A percentile compares a stretch with the other conserved stretches of the same genome.
Evolutionary conservation across 2,888 invertebrate genomes (phyloP).

Genomic region (Limenitis camilla): DNA sequence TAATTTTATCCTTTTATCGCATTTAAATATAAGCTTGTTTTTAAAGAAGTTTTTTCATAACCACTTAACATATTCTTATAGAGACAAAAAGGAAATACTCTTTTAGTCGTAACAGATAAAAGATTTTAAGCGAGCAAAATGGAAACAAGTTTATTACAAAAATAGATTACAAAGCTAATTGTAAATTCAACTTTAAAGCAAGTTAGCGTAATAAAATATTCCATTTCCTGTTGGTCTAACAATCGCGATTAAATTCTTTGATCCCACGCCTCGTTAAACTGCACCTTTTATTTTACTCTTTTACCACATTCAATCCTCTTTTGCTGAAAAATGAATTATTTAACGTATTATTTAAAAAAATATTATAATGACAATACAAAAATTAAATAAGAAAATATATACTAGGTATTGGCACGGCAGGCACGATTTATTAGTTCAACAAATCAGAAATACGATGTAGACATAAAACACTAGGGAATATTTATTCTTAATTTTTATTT

Average conservation of each 20-base stretch:
- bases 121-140: background rate
- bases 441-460: too few relatives aligned
- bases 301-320: background rate
- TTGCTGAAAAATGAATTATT: conserved; percentile 2
- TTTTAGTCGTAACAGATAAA: background rate
- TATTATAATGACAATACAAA: too few relatives aligned
- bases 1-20: too few relatives aligned
- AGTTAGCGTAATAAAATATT: conserved; percentile 17
- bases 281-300: conserved; percentile 15
- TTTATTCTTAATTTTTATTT: too few relatives aligned
- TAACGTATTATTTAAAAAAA: background rate
- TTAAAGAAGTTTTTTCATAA: background rate
- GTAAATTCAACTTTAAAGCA: conserved; percentile 9
- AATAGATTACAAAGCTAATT: conserved; percentile 11
- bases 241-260: conserved; percentile 19
- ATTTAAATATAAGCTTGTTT: too few relatives aligned
- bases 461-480: too few relatives aligned
- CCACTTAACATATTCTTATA: background rate
- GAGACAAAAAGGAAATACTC: background rate
- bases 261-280: conserved; percentile 14
- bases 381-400: too few relatives aligned
- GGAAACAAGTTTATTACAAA: background rate
- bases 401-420: too few relatives aligned
- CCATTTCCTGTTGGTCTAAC: conserved; percentile 16
- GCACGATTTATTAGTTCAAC: too few relatives aligned